Percentiles rank a stretch among this genome's conserved stretches.
Evolutionary conservation across 2,888 invertebrate species (phyloP).

Genomic region (Ptilodon capucinus): DNA sequence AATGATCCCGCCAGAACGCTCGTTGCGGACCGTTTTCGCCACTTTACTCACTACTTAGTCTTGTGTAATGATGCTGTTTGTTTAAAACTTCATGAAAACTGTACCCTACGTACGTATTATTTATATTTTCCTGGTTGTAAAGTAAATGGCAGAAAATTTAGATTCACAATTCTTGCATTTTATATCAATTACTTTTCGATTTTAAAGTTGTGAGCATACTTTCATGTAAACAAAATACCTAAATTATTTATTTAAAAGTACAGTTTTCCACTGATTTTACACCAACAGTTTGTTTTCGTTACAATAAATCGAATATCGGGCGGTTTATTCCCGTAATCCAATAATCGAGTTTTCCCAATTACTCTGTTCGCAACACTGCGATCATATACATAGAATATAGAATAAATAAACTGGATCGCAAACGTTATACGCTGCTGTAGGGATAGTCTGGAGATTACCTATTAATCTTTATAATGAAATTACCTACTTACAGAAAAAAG

Average conservation of each 20-base stretch:
- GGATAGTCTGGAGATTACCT: too few relatives aligned
- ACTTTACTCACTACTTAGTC: constrained; percentile 27
- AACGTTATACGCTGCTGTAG: not conserved
- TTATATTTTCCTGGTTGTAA: constrained; percentile 7
- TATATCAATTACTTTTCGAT: too few relatives aligned
- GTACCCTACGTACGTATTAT: constrained; percentile 1
- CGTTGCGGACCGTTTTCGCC: constrained; percentile 35
- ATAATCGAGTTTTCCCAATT: constrained; percentile 11
- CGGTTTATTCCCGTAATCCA: constrained; percentile 3
- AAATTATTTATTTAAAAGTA: not conserved
- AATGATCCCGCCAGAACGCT: constrained; percentile 48
- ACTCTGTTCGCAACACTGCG: constrained; percentile 1
- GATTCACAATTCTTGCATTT: too few relatives aligned
- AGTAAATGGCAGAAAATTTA: too few relatives aligned
- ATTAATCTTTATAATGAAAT: too few relatives aligned
- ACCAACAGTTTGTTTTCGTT: not conserved
- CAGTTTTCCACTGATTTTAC: not conserved
- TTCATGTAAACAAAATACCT: too few relatives aligned
- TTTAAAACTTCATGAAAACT: constrained; percentile 18
- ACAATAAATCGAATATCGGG: not conserved
- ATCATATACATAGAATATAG: constrained; percentile 13
- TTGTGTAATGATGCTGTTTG: constrained; percentile 19
- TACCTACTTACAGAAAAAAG: too few relatives aligned
- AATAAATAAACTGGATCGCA: constrained; percentile 6
- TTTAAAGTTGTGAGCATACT: too few relatives aligned